Conservation (phyloP, 2,888 invertebrate genomes). For the Agrilus cyanescens region DNA sequence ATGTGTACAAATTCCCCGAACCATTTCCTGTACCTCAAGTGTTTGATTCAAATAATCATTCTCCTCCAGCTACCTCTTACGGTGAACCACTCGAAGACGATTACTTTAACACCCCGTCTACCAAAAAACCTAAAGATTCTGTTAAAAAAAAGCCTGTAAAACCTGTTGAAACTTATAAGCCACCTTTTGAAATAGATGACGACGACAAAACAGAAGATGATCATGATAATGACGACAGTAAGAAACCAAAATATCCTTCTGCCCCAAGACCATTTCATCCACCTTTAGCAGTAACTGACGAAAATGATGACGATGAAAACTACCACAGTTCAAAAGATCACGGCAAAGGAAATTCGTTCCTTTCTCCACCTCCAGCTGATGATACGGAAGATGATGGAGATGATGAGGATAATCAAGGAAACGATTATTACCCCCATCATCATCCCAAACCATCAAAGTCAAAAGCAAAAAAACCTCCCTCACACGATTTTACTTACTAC, state of each 20-base stretch:
- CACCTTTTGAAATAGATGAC: slow-evolving; percentile 11
- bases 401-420: too few relatives aligned
- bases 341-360: slow-evolving; percentile 7
- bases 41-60: too few relatives aligned
- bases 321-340: neutral
- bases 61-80: slow-evolving; percentile 35
- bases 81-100: slow-evolving; percentile 31
- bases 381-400: too few relatives aligned
- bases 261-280: neutral
- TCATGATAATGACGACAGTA: neutral
- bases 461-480: neutral
- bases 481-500: slow-evolving; percentile 2
- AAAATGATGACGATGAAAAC: neutral
- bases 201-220: neutral
- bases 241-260: neutral
- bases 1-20: too few relatives aligned
- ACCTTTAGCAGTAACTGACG: neutral
- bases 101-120: slow-evolving; percentile 32
- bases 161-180: slow-evolving; percentile 1
- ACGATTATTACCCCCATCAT: too few relatives aligned
- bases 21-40: too few relatives aligned
- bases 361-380: too few relatives aligned
- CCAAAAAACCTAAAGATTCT: slow-evolving; percentile 7
- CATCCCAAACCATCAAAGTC: neutral
- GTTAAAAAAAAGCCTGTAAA: slow-evolving; percentile 3